These are phyloP conservation scores for Cataglyphis hispanica DNA, from an alignment of 1,140 invertebrate genomes.

Conservation along the genomic window DNA sequence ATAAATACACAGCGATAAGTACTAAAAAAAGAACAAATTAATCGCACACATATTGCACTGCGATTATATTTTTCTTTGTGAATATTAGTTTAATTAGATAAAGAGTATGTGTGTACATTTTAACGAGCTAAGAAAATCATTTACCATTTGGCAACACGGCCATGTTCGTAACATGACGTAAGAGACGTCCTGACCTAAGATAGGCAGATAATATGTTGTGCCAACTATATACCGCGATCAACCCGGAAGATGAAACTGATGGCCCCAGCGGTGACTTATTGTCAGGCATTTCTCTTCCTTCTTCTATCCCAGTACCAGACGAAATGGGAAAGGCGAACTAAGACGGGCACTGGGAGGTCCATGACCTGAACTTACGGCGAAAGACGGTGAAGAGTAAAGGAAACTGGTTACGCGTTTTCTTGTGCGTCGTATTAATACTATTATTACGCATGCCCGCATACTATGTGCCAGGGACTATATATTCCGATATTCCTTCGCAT, in stretches of 20 bases:
- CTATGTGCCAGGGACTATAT: conserved; percentile 57
- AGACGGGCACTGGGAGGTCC: conserved; percentile 69
- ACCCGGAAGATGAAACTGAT: conserved; percentile 67
- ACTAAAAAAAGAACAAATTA: neutral
- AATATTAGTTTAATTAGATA: neutral
- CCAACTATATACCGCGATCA: conserved; percentile 60
- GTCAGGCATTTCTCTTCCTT: conserved; percentile 59
- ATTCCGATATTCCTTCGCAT: conserved; percentile 57
- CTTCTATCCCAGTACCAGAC: conserved; percentile 18
- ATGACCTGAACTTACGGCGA: conserved; percentile 69
- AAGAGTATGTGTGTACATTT: neutral
- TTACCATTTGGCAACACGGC: neutral
- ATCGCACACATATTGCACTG: neutral
- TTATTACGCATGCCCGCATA: conserved; percentile 69
- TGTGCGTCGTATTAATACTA: conserved; percentile 74
- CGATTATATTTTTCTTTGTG: neutral
- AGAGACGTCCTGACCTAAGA: conserved; percentile 30
- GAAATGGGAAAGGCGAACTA: conserved; percentile 59
- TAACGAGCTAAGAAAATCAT: conserved; percentile 17
- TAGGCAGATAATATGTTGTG: conserved; percentile 49
- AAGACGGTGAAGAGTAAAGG: conserved; percentile 65
- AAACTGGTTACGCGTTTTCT: conserved; percentile 67
- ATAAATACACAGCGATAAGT: neutral
- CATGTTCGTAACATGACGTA: neutral
- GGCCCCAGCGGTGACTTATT: conserved; percentile 63